Evolutionary conservation across 2,797 vertebrate species (phyloP), one percentile per base, ranked within the genome.

Genomic region (Cottoperca gobio): DNA sequence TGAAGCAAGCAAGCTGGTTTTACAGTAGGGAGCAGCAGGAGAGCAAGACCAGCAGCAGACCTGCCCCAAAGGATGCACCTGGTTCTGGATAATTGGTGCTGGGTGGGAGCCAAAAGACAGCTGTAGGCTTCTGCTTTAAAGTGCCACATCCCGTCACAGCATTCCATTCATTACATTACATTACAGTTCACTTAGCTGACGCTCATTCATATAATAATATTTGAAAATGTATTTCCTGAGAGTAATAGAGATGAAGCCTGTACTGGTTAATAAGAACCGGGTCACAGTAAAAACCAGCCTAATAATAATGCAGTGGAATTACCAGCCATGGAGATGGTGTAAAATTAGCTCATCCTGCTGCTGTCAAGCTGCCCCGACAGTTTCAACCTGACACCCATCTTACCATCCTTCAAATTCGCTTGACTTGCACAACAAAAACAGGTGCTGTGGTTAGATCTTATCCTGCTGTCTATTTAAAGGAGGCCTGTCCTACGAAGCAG

Each of bases 231-330:
- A 35, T 63, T 35, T 23, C 23, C 43, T 48, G 13, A 12, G 33
- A 57, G 37, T 48, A 24, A 33, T 4, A 8, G 16, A 19, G 43
- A 24, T 37, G 8, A 13, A 4, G 14, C 3, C 3, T 42, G 7
- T 40, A 11, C 19, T 42, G 19, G 33, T 50, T 42, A 23, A 35
- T 61, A 23, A 35, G 21, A 68, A 39, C 40, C 53, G 43, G 35
- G 59, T 60, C 43, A 48, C 63, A 54, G 46, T 49, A 37, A 71
- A 54, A n/a, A 59, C 31, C 16, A n/a, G 39, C 48, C 82, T 83
- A 84, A 82, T 75, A 85, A 81, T 86, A 88, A 58, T 75, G 57
- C 63, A 31, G 26, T 79, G 61, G 35, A 54, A 75, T 83, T 77
- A 53, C 73, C 43, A 78, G 61, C 17, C n/a, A 49, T 43, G 11